Conservation (phyloP, 2,113 vertebrate species). For the Panthera leo region DNA sequence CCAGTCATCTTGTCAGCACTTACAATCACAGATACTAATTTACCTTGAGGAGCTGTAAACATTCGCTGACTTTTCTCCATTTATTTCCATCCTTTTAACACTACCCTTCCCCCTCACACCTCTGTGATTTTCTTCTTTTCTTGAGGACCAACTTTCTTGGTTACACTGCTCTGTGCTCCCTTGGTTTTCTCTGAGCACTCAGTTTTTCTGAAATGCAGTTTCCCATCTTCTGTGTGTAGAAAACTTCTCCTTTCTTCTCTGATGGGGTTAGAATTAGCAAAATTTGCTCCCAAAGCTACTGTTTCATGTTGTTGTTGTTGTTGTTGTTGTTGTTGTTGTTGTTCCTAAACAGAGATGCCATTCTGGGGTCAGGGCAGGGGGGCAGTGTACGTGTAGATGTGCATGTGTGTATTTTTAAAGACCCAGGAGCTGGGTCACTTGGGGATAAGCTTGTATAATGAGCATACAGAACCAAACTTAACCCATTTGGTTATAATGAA, state of each 20-base stretch:
- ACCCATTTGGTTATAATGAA: slow-evolving; percentile 34
- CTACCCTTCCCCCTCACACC: neutral
- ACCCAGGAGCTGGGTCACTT: neutral
- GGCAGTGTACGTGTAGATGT: accelerated
- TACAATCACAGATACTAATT: neutral
- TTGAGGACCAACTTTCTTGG: neutral
- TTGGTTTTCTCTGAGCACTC: neutral
- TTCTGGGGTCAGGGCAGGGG: neutral
- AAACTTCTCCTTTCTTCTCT: neutral
- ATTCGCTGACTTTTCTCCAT: neutral
- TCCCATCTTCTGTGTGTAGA: neutral
- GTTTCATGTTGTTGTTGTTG: neutral
- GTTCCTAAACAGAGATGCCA: neutral
- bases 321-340: neutral
- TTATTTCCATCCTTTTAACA: neutral
- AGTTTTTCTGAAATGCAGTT: slow-evolving; percentile 20
- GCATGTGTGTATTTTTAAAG: neutral
- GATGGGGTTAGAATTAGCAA: neutral
- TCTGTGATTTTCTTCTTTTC: neutral
- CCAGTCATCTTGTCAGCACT: neutral
- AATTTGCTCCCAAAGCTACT: neutral
- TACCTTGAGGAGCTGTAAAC: neutral
- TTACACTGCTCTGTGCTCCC: neutral
- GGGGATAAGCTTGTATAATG: neutral
- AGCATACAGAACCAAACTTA: slow-evolving; percentile 26